Evolutionary conservation across 2,797 vertebrate genomes (phyloP), one percentile per base, ranked within the genome.

Genomic region (Steatocranus sp.): DNA sequence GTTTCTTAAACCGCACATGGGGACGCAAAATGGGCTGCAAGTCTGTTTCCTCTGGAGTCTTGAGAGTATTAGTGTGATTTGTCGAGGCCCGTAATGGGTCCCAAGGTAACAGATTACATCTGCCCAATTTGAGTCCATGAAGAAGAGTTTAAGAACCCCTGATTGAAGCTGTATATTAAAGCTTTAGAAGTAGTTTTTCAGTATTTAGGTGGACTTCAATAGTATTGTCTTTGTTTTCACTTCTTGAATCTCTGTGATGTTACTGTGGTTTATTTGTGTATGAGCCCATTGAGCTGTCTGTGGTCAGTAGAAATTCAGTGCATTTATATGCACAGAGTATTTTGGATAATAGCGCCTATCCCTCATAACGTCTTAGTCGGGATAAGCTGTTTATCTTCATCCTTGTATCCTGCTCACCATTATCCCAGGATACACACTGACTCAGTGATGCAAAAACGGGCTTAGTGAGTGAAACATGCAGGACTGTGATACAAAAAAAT

Each of bases 161-260:
- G 95, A 91, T 82, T 51, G 54, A 93, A 87, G 93, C 94, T 94
- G 96, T 96, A 97, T 96, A 94, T 96, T 95, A 93, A 97, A 97
- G 97, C 93, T 87, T 97, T 97, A 97, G 96, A 96, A 93, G 96
- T 98, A 97, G 96, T 94, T 97, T 97, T 97, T 96, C 97, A 97
- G 96, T 97, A 97, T 96, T 90, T 96, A 96, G 96, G 95, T 95
- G 96, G 88, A 94, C 92, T 88, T 92, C 90, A 91, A 87, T 97
- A 97, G 96, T 97, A 96, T 96, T 93, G 95, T 95, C 96, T 93
- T 91, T 91, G 90, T 94, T 95, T 95, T 93, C 84, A 86, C 82
- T 91, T 88, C 88, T 70, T 89, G 95, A 93, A 95, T 95, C 93
- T 95, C 94, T 95, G 95, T 96, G 94, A 96, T 94, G 96, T 96